Base-by-base conservation (phyloP, 2,888 invertebrate species). In the Cosmopolites sordidus region DNA sequence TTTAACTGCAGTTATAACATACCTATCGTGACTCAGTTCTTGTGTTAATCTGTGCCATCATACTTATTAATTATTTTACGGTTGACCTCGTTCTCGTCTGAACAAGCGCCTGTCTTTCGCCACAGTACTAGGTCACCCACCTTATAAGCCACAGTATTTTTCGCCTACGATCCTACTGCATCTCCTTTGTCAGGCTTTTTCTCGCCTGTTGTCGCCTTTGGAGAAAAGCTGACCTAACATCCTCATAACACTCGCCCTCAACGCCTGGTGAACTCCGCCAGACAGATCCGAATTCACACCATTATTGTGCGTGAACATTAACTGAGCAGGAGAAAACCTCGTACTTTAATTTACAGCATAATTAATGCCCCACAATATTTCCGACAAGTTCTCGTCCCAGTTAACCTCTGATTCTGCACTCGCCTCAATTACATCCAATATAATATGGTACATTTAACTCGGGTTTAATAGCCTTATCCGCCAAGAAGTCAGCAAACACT, bases 351-450 rank as follows among this genome's bases (percentile, higher is more conserved):
- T 58, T n/a, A 45, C 18, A 12, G 55, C 44, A 46, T 66, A 47
- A 67, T 69, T 6, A 68, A n/a, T 51, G 2, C 62, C 69, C 58
- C 65, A 66, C 12, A 67, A 61, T 40, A 67, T 51, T 0, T 53
- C 49, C 15, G 60, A 63, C 4, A 69, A 43, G 30, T 48, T 56
- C 15, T 60, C 50, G 22, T 66, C 67, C 69, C 69, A 69, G 6
- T 38, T 56, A 38, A 58, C 59, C 12, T 69, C 64, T 1, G 51
- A 40, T 3, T 54, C 63, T 0, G 60, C 63, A 43, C 61, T 60
- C 3, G 66, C 45, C 48, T 49, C 56, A 16, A 69, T 37, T 1
- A 64, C 58, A 43, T 55, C 62, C 27, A 48, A 30, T 16, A 48
- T 15, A 8, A 40, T 48, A 16, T 18, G 48, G 14, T 48, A 51